These are phyloP conservation scores for Thinocorus orbignyianus DNA, from an alignment of 2,113 vertebrate species.

Conservation along the genomic window DNA sequence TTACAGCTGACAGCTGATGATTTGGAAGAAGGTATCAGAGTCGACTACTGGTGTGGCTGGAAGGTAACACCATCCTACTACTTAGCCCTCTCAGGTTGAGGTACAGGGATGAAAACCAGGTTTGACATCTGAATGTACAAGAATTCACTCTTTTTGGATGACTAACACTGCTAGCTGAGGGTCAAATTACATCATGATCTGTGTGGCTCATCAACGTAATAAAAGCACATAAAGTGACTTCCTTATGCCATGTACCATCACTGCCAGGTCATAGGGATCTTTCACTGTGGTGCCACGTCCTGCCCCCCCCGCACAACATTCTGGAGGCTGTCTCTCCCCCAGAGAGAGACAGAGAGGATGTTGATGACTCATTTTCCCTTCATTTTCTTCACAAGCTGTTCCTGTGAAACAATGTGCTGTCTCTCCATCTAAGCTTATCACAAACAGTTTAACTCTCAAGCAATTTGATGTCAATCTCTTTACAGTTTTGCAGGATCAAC, in stretches of 20 bases:
- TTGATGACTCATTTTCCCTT: conserved; percentile 38
- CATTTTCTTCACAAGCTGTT: conserved; percentile 25
- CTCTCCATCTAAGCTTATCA: not conserved
- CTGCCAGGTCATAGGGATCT: not conserved
- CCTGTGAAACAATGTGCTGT: not conserved
- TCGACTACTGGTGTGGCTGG: not conserved
- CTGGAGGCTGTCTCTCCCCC: not conserved
- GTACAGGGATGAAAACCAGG: not conserved
- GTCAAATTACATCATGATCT: not conserved
- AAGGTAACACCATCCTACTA: not conserved
- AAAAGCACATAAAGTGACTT: not conserved
- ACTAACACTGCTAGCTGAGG: not conserved
- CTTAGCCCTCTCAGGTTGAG: not conserved
- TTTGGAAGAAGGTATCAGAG: not conserved
- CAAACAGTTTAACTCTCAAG: not conserved
- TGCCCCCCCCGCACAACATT: not conserved
- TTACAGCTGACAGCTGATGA: not conserved
- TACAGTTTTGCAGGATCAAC: not conserved
- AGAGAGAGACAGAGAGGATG: conserved; percentile 9
- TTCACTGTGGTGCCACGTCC: not conserved
- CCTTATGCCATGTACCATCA: not conserved
- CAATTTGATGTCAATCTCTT: not conserved
- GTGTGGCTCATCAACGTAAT: not conserved
- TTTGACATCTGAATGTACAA: not conserved
- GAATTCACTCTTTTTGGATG: not conserved